Evolutionary conservation across 2,888 invertebrate species (phyloP).

Genomic region (Leptopilina myrica): DNA sequence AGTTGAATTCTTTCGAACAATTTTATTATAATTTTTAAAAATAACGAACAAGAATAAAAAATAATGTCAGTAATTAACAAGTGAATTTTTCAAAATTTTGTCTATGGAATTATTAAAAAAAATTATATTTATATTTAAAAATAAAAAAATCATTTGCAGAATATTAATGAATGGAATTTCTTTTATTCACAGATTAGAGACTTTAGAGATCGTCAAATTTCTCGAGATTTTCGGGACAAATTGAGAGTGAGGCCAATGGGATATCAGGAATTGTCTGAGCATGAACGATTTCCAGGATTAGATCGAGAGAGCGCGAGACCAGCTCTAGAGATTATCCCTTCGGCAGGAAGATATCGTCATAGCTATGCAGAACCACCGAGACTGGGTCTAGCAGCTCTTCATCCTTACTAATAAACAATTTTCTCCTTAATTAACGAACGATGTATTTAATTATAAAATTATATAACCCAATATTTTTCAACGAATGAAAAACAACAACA

Average conservation of each 20-base stretch:
- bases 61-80: too few relatives aligned
- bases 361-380: slow-evolving; percentile 75
- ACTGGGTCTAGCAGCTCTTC: slow-evolving; percentile 73
- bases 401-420: slow-evolving; percentile 68
- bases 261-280: slow-evolving; percentile 79
- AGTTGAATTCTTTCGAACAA: too few relatives aligned
- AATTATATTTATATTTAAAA: neutral
- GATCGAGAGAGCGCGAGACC: slow-evolving; percentile 77
- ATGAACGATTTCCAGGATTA: slow-evolving; percentile 79
- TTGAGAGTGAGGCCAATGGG: slow-evolving; percentile 67
- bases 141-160: neutral
- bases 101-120: neutral
- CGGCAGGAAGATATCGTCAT: slow-evolving; percentile 73
- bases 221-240: slow-evolving; percentile 69
- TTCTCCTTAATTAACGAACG: slow-evolving; percentile 30
- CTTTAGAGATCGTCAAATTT: slow-evolving; percentile 65
- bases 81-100: too few relatives aligned
- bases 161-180: neutral
- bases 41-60: too few relatives aligned
- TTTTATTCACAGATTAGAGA: slow-evolving; percentile 49
- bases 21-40: too few relatives aligned
- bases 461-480: neutral
- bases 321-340: slow-evolving; percentile 70
- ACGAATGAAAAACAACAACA: neutral
- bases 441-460: slow-evolving; percentile 28